Percentiles rank a stretch among this genome's conserved stretches.
These are phyloP conservation scores for Agonopterix alstromeriana DNA, from an alignment of 2,888 invertebrate genomes.

Conservation along the genomic window DNA sequence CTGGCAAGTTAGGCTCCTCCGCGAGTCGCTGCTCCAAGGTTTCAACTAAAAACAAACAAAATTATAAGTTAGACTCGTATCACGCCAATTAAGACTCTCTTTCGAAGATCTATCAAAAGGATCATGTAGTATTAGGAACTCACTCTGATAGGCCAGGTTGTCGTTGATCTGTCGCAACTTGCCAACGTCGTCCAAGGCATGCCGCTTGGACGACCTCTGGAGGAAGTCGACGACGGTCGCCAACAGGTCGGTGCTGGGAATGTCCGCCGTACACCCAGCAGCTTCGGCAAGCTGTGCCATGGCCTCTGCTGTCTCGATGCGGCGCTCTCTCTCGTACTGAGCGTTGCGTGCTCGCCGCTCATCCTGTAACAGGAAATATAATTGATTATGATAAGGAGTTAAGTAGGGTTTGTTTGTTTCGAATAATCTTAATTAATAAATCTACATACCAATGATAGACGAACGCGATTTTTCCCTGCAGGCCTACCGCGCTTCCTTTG, in stretches of 20 bases:
- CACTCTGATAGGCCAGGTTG: constrained; percentile 29
- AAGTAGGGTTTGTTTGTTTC: too few relatives aligned
- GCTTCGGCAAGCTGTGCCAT: constrained; percentile 28
- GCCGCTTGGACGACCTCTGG: constrained; percentile 9
- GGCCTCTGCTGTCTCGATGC: constrained; percentile 31
- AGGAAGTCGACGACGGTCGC: constrained; percentile 28
- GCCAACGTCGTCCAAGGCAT: constrained; percentile 16
- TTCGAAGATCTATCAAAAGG: too few relatives aligned
- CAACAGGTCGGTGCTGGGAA: constrained; percentile 17
- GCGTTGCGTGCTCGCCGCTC: constrained; percentile 42
- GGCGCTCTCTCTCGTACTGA: constrained; percentile 37
- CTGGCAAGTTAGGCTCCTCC: constrained; percentile 3
- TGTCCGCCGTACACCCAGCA: constrained; percentile 7
- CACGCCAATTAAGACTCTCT: too few relatives aligned
- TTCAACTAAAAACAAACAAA: constrained; percentile 14
- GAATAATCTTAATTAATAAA: too few relatives aligned
- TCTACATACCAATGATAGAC: too few relatives aligned
- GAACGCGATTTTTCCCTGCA: too few relatives aligned
- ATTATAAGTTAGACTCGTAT: background rate
- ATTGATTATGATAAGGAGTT: background rate
- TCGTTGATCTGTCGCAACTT: constrained; percentile 23
- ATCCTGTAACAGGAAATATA: constrained; percentile 21
- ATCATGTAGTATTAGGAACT: constrained; percentile 4
- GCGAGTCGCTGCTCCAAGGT: constrained; percentile 10
- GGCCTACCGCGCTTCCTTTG: too few relatives aligned